Percentiles rank a stretch among this genome's conserved stretches.
Conservation (phyloP, 2,888 invertebrate species). For the Micoletzkya japonica region DNA sequence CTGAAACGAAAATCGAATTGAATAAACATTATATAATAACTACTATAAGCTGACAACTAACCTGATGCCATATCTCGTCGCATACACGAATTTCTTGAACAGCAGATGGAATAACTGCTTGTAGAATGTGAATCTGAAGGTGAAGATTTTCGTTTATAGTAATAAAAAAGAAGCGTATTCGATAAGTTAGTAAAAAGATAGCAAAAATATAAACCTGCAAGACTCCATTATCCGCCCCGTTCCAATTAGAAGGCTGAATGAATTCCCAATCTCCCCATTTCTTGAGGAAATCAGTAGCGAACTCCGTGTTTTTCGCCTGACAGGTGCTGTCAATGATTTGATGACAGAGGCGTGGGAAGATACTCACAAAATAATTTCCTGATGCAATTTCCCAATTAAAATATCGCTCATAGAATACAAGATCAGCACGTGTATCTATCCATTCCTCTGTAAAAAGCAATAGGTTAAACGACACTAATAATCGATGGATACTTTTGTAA, state of each 20-base stretch:
- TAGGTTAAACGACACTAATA: neutral
- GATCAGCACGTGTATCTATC: constrained; percentile 59
- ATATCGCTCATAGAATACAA: constrained; percentile 62
- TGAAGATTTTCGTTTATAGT: neutral
- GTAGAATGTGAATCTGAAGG: constrained; percentile 53
- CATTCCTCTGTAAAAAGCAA: constrained; percentile 50
- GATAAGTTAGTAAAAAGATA: neutral
- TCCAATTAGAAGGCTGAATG: constrained; percentile 51
- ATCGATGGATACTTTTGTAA: neutral
- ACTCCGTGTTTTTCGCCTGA: constrained; percentile 44
- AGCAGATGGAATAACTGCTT: constrained; percentile 50
- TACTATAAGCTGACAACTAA: too few relatives aligned
- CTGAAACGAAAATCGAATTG: neutral
- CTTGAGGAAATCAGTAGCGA: constrained; percentile 39
- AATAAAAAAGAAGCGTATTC: neutral
- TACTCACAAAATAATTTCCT: constrained; percentile 58
- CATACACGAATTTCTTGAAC: constrained; percentile 47
- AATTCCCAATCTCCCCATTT: constrained; percentile 54
- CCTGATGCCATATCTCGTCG: constrained; percentile 50
- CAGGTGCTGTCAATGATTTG: too few relatives aligned
- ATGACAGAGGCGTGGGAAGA: neutral
- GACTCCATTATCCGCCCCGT: constrained; percentile 60
- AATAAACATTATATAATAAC: too few relatives aligned
- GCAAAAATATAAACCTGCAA: constrained; percentile 40
- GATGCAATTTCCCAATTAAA: constrained; percentile 63